Evolutionary conservation across 1,140 invertebrate species (phyloP), one percentile per base, ranked within the genome.

Genomic region (Metopolophium dirhodum): DNA sequence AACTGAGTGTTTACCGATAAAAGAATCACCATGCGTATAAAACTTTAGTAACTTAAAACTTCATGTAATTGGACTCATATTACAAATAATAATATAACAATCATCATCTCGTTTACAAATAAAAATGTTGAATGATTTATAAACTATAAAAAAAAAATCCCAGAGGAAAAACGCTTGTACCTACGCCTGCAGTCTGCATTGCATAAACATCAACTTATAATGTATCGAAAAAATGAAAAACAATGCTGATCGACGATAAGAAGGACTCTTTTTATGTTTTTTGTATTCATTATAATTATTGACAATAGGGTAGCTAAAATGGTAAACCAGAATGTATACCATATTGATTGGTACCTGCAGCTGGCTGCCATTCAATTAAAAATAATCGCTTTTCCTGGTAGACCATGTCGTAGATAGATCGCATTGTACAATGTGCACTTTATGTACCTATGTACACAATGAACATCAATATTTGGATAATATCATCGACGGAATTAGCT

Each of bases 381-480:
- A 77, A 77, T 77, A 77, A 77, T 77, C n/a, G n/a, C 30, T 77
- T 35, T 77, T 77, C 14, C 61, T 0, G 61, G 14, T 77, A 18
- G 30, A 77, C 30, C 61, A 18, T 77, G 61, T 77, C 18, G 30
- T 14, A 77, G 61, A 77, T n/a, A n/a, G n/a, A 77, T 77, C 61
- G 4, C 14, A 77, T 77, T 77, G 61, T 77, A 77, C 61, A 77
- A 77, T 35, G 14, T 77, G 61, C n/a, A 77, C 61, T 77, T 77
- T 77, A 14, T 77, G 14, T n/a, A 77, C n/a, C 51, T 54, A 77
- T 77, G 61, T 77, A n/a, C 14, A 77, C 61, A 77, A 77, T n/a
- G 30, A 77, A 77, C 61, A 77, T 77, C 61, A 77, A 77, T 77
- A 77, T 77, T 77, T 77, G 6, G n/a, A 77, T 77, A 77, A 77